Conservation (phyloP, 2,113 vertebrate species). For the Psilopogon haemacephalus region DNA sequence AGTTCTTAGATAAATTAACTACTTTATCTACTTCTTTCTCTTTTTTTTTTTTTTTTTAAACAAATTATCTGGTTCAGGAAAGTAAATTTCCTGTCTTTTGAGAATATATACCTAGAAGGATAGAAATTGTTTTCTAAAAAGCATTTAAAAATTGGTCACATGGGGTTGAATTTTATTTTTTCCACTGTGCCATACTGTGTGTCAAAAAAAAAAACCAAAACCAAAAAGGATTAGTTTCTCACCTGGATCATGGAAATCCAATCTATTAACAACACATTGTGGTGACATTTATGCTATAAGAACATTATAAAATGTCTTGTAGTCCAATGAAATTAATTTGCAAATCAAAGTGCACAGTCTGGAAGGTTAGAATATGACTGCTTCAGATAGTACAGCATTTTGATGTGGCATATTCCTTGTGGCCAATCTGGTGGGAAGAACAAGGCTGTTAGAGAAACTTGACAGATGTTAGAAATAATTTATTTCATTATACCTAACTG, state of each 20-base stretch:
- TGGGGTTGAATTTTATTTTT: background rate
- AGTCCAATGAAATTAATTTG: conserved; percentile 11
- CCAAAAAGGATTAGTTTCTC: background rate
- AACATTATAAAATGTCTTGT: background rate
- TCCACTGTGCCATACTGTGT: background rate
- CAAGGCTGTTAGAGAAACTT: background rate
- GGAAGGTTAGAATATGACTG: background rate
- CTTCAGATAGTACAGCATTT: background rate
- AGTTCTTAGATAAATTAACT: conserved; percentile 21
- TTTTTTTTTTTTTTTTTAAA: background rate
- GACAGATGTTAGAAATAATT: background rate
- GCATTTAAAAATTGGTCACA: conserved; percentile 16
- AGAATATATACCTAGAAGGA: background rate
- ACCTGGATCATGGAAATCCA: background rate
- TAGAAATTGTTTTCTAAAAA: background rate
- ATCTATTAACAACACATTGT: background rate
- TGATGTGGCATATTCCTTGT: background rate
- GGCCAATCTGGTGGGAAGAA: background rate
- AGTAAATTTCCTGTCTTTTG: background rate
- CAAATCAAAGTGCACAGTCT: background rate
- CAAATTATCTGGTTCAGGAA: background rate
- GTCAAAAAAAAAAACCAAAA: background rate
- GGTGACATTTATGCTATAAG: background rate
- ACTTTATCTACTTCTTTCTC: background rate
- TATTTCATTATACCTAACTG: conserved; percentile 10